Conservation (phyloP, 2,113 vertebrate genomes). For the Ptilorrhoa leucosticta region DNA sequence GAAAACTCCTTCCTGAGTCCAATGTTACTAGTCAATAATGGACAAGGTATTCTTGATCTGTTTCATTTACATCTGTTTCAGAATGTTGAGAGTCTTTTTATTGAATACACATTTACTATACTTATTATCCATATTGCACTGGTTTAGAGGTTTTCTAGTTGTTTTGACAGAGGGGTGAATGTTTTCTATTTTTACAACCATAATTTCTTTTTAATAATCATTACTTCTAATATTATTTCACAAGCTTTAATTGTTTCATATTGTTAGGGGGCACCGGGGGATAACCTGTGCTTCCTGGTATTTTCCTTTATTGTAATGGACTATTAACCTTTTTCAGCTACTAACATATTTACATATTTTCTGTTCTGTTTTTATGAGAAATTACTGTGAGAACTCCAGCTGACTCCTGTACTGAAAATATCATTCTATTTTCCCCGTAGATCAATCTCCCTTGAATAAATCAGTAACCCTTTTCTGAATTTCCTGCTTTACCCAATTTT, state of each 20-base stretch:
- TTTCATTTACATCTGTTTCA: not conserved
- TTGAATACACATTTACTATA: not conserved
- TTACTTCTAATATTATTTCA: not conserved
- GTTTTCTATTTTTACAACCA: not conserved
- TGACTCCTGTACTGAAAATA: not conserved
- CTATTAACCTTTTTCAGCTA: not conserved
- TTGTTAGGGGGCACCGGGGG: not conserved
- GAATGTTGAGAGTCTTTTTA: not conserved
- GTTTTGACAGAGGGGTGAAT: not conserved
- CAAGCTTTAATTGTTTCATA: not conserved
- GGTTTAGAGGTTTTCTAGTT: not conserved
- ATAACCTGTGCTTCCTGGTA: not conserved
- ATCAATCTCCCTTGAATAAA: not conserved
- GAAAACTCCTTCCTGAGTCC: not conserved
- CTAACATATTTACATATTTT: not conserved
- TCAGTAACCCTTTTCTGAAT: not conserved
- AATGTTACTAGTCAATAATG: not conserved
- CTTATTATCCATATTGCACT: not conserved
- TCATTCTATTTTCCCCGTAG: not conserved
- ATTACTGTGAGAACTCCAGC: not conserved
- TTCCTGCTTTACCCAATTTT: not conserved
- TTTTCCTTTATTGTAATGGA: not conserved
- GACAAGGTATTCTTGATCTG: rapidly evolving
- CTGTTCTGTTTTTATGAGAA: not conserved
- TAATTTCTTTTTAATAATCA: not conserved